Evolutionary conservation across 2,113 vertebrate species (phyloP).

Genomic region (Benitochromis conjunctus): DNA sequence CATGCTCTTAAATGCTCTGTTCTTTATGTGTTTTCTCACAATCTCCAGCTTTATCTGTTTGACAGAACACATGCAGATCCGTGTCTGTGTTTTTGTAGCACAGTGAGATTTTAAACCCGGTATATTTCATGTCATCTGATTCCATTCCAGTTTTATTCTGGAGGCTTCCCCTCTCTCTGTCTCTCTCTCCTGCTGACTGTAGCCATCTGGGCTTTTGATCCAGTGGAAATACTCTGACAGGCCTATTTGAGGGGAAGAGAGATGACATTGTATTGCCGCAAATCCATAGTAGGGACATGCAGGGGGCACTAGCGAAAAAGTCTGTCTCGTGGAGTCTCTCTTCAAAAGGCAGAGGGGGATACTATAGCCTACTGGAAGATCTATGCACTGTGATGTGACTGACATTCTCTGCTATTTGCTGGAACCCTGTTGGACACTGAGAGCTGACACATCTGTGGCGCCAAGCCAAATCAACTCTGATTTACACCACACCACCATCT

Average conservation of each 20-base stretch:
- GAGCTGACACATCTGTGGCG: conserved; percentile 61
- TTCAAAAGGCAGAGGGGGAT: conserved; percentile 16
- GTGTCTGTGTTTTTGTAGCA: neutral
- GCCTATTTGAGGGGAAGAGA: conserved; percentile 45
- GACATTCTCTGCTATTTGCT: conserved; percentile 51
- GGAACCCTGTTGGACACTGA: conserved; percentile 29
- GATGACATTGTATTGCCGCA: conserved; percentile 41
- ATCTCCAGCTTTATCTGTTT: neutral
- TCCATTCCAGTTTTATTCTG: conserved; percentile 27
- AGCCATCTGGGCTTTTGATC: conserved; percentile 59
- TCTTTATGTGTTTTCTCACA: neutral
- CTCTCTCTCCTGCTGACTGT: conserved; percentile 31
- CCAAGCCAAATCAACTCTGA: conserved; percentile 63
- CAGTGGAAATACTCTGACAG: conserved; percentile 42
- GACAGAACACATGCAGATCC: neutral
- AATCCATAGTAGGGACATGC: conserved; percentile 34
- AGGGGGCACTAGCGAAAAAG: conserved; percentile 6
- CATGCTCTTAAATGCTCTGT: neutral
- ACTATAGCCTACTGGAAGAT: conserved; percentile 31
- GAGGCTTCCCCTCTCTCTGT: conserved; percentile 9
- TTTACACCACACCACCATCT: conserved; percentile 50
- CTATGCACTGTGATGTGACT: conserved; percentile 35
- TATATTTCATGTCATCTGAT: conserved; percentile 31
- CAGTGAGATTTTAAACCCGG: conserved; percentile 33
- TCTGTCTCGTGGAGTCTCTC: conserved; percentile 7